A percentile compares a stretch with the other conserved stretches of the same genome.
Conservation (phyloP, 2,113 vertebrate genomes). For the Trogon surrucura region DNA sequence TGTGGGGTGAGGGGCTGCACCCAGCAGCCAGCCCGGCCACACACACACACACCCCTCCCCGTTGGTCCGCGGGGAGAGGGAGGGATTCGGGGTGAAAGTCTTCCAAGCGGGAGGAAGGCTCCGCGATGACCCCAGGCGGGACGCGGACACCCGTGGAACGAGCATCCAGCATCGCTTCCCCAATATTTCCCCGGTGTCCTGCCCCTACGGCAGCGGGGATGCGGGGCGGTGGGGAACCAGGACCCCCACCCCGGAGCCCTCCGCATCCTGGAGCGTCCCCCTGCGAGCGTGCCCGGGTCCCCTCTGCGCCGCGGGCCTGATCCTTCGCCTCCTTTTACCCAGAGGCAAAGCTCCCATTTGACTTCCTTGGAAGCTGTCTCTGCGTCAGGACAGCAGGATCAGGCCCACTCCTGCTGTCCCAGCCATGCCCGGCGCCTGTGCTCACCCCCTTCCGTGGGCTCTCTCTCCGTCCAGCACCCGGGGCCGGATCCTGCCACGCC, state of each 20-base stretch:
- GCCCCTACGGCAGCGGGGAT: neutral
- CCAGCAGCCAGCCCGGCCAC: neutral
- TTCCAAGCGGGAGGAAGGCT: neutral
- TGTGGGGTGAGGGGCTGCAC: neutral
- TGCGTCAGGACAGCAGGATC: constrained; percentile 59
- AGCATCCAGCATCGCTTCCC: neutral
- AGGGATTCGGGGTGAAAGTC: neutral
- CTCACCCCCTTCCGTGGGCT: constrained; percentile 57
- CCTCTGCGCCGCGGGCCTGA: constrained; percentile 35
- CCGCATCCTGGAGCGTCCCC: neutral
- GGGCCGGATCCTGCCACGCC: constrained; percentile 63
- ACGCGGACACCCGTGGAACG: neutral
- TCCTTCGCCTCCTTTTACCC: constrained; percentile 60
- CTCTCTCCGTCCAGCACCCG: constrained; percentile 63
- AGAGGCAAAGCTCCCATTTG: constrained; percentile 66
- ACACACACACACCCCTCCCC: too few species aligned
- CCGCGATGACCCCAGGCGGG: neutral
- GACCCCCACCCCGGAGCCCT: neutral
- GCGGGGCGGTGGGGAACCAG: neutral
- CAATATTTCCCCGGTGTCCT: neutral
- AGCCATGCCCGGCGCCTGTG: constrained; percentile 31
- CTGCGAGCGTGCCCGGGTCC: neutral
- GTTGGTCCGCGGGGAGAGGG: neutral
- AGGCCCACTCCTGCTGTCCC: constrained; percentile 56
- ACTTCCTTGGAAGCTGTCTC: constrained; percentile 66